These are phyloP conservation scores for Xanthorhoe spadicearia DNA, from an alignment of 2,888 invertebrate genomes.

Conservation along the genomic window DNA sequence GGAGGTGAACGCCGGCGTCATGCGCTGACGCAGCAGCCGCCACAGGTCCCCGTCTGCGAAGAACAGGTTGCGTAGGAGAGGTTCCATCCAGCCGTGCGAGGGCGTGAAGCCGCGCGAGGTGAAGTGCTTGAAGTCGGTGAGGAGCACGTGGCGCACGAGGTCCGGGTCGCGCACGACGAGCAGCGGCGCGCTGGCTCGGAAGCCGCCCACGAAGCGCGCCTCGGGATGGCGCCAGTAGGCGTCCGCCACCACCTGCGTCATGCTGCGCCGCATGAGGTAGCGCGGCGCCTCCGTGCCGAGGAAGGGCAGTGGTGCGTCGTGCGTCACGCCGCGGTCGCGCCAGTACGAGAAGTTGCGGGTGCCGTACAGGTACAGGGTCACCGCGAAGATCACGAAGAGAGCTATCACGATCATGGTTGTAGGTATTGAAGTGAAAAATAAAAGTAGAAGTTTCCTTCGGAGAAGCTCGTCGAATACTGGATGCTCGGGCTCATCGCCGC, in stretches of 20 bases:
- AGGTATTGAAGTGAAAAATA: not conserved
- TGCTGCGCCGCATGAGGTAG: conserved; percentile 54
- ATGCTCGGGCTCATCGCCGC: conserved; percentile 1
- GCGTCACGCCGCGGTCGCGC: conserved; percentile 57
- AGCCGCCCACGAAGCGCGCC: conserved; percentile 64
- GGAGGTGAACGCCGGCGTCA: conserved; percentile 69
- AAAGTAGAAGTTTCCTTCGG: not conserved
- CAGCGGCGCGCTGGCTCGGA: conserved; percentile 54
- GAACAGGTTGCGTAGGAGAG: conserved; percentile 63
- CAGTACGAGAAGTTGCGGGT: conserved; percentile 60
- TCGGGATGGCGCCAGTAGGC: conserved; percentile 62
- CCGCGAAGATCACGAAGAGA: conserved; percentile 37
- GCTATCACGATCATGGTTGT: conserved; percentile 32
- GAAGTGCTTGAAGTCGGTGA: conserved; percentile 62
- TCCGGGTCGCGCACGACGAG: conserved; percentile 65
- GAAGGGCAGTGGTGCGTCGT: conserved; percentile 61
- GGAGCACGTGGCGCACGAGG: conserved; percentile 58
- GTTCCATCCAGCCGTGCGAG: conserved; percentile 51
- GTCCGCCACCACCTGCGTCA: conserved; percentile 54
- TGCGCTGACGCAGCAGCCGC: conserved; percentile 66
- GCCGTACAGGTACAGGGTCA: conserved; percentile 56
- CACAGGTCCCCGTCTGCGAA: conserved; percentile 68
- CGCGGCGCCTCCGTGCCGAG: conserved; percentile 60
- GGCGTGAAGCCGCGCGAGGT: conserved; percentile 58
- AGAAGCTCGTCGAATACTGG: conserved; percentile 11